Conservation (phyloP, 2,113 vertebrate genomes). For the Scolopax mira region DNA sequence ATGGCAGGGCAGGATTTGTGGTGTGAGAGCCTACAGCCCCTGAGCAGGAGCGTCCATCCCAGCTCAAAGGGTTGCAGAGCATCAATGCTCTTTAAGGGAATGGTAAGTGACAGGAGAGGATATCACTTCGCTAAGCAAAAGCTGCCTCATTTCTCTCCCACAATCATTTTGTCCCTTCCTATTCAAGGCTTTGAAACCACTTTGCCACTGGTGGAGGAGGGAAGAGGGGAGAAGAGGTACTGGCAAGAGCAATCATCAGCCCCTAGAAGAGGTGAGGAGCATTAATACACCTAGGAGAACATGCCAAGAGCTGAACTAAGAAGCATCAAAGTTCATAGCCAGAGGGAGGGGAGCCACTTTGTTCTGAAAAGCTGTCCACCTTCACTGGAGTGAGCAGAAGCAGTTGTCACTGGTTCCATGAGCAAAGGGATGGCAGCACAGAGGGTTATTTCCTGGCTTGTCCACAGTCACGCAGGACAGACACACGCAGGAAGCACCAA, state of each 20-base stretch:
- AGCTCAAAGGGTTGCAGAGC: background rate
- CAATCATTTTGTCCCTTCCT: background rate
- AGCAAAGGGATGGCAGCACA: background rate
- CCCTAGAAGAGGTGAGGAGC: background rate
- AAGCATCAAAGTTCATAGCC: background rate
- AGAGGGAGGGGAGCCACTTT: background rate
- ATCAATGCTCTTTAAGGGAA: background rate
- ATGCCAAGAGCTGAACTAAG: background rate
- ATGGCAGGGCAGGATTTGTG: background rate
- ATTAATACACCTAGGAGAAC: background rate
- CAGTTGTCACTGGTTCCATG: background rate
- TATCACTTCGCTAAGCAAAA: background rate
- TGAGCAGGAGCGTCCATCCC: background rate
- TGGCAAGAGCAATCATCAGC: background rate
- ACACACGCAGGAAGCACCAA: background rate
- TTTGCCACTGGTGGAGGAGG: background rate
- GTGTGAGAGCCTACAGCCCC: background rate
- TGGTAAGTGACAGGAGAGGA: background rate
- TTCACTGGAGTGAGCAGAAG: background rate
- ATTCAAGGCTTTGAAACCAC: background rate
- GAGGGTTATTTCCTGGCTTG: background rate
- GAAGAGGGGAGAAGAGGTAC: background rate
- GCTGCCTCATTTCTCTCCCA: background rate
- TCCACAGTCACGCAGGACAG: background rate
- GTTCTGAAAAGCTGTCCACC: conserved; percentile 21